Evolutionary conservation across 2,113 vertebrate species (phyloP).

Genomic region (Semnornis frantzii): DNA sequence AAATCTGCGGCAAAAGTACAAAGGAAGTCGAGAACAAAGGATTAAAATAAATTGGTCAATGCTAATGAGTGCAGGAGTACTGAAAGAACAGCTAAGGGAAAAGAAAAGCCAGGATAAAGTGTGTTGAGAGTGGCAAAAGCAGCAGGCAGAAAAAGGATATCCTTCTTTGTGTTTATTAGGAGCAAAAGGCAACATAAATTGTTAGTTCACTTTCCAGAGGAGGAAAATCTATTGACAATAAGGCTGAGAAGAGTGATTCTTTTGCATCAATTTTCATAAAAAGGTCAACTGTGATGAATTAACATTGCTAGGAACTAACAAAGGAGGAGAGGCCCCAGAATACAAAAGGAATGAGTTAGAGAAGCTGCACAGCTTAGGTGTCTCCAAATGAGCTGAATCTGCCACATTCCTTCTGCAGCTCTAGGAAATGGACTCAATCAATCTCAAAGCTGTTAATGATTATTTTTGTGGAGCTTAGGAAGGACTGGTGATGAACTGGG

Average conservation of each 20-base stretch:
- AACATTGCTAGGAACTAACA: neutral
- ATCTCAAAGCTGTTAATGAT: conserved; percentile 19
- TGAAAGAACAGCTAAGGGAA: neutral
- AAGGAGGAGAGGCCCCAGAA: neutral
- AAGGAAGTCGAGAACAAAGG: neutral
- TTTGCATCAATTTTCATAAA: conserved; percentile 19
- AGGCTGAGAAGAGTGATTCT: neutral
- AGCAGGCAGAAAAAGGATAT: neutral
- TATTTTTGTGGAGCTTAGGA: neutral
- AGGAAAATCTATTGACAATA: neutral
- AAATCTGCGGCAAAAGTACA: neutral
- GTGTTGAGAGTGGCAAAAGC: neutral
- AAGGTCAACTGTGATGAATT: conserved; percentile 33
- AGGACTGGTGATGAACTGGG: conserved; percentile 1
- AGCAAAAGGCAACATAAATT: neutral
- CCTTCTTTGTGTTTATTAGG: neutral
- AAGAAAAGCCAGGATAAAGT: neutral
- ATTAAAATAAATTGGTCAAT: neutral
- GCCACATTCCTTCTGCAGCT: neutral
- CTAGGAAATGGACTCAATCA: conserved; percentile 2
- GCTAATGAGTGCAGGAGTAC: neutral
- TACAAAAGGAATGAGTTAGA: neutral
- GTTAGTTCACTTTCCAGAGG: neutral
- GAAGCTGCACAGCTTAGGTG: neutral
- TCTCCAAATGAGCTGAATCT: neutral